A percentile compares a stretch with the other conserved stretches of the same genome.
These are phyloP conservation scores for Zosterops japonicus DNA, from an alignment of 2,113 vertebrate species.

Conservation along the genomic window DNA sequence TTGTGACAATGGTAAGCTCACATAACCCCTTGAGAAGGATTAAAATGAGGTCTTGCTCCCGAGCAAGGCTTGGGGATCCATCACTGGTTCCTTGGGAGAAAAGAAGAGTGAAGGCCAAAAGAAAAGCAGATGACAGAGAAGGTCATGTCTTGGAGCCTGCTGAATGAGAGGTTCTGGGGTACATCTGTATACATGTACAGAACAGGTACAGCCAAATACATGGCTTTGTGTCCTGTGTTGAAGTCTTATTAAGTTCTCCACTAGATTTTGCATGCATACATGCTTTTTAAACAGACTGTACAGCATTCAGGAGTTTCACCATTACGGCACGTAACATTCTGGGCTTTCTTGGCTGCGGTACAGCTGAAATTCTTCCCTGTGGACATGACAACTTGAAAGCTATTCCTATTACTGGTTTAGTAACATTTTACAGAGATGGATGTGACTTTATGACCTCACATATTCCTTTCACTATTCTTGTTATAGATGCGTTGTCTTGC, in stretches of 20 bases:
- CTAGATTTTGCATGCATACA: background rate
- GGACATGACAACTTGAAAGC: background rate
- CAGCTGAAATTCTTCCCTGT: background rate
- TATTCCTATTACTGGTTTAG: background rate
- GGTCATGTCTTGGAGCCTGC: background rate
- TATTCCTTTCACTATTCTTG: background rate
- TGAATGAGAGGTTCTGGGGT: background rate
- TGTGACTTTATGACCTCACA: background rate
- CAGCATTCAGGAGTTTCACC: background rate
- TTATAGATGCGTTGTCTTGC: background rate
- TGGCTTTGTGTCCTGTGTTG: fast-evolving
- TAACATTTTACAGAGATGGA: background rate
- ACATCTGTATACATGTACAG: background rate
- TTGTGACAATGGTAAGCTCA: background rate
- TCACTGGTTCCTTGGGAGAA: background rate
- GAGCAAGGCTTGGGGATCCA: background rate
- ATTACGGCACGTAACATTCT: background rate
- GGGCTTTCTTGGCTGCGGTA: background rate
- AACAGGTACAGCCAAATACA: background rate
- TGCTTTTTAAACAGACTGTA: background rate
- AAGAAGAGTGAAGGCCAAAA: background rate
- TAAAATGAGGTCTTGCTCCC: background rate
- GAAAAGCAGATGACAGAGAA: background rate
- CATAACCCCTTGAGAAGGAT: background rate
- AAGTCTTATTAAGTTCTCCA: background rate